A percentile compares a stretch with the other conserved stretches of the same genome.
Conservation (phyloP, 2,797 vertebrate genomes). For the Heliangelus exortis region DNA sequence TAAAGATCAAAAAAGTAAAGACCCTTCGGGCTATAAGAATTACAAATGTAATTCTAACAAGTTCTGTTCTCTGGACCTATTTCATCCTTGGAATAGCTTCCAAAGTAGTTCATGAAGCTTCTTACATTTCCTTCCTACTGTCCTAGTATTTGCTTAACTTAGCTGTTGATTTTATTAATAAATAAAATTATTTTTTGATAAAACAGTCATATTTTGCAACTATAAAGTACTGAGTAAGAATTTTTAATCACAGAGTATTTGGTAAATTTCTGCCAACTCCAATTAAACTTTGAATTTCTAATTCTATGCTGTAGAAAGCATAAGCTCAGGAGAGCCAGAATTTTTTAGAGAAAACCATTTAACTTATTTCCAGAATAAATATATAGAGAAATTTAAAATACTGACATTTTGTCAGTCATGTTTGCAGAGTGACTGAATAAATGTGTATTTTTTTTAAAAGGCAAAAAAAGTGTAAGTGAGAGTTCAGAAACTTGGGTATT, state of each 20-base stretch:
- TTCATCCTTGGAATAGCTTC: not conserved
- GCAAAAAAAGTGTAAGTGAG: not conserved
- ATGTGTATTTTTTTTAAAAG: not conserved
- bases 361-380: not conserved
- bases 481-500: not conserved
- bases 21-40: not conserved
- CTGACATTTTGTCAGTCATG: not conserved
- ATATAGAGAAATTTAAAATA: not conserved
- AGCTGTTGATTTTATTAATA: not conserved
- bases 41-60: not conserved
- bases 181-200: too few species aligned
- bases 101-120: not conserved
- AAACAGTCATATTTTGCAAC: not conserved
- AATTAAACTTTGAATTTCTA: not conserved
- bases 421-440: not conserved
- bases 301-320: not conserved
- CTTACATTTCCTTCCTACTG: not conserved
- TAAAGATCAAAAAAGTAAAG: not conserved
- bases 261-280: not conserved
- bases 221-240: not conserved
- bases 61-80: not conserved
- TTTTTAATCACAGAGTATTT: not conserved
- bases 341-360: not conserved
- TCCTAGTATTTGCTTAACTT: not conserved
- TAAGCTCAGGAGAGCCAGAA: not conserved